Percentiles rank a stretch among this genome's conserved stretches.
Evolutionary conservation across 2,797 vertebrate genomes (phyloP).

Genomic region (Austrolebias charrua): DNA sequence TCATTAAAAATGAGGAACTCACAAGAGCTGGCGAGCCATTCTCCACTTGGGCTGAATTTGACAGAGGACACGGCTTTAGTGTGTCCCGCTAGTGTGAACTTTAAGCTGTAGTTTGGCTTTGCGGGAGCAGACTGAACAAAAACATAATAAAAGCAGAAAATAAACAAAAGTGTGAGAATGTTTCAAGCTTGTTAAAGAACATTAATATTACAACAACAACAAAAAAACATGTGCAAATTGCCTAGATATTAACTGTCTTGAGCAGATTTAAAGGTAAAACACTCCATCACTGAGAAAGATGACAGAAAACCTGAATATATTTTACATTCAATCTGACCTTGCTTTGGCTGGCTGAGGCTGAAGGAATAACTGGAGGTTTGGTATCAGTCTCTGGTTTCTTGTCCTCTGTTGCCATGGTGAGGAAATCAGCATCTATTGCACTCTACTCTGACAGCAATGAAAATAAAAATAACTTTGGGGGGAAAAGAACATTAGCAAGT

Average conservation of each 20-base stretch:
- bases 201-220: neutral
- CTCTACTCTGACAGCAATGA: conserved; percentile 16
- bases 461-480: neutral
- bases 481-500: neutral
- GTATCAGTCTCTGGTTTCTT: conserved; percentile 97
- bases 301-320: too few relatives aligned
- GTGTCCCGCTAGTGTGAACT: conserved; percentile 96
- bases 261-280: neutral
- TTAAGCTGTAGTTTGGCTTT: conserved; percentile 96
- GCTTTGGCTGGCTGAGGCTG: conserved; percentile 92
- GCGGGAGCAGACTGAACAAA: conserved; percentile 87
- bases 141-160: neutral
- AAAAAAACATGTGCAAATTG: neutral
- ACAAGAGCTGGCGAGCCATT: conserved; percentile 99
- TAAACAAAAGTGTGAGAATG: too few relatives aligned
- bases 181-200: neutral
- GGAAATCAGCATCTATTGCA: conserved; percentile 44
- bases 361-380: conserved; percentile 89
- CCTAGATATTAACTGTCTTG: neutral
- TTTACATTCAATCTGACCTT: conserved; percentile 82
- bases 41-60: conserved; percentile 97
- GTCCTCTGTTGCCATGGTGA: conserved; percentile 94
- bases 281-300: neutral
- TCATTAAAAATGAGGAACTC: conserved; percentile 31
- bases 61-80: conserved; percentile 98